Evolutionary conservation across 2,888 invertebrate species (phyloP).

Genomic region (Dugesia japonica): DNA sequence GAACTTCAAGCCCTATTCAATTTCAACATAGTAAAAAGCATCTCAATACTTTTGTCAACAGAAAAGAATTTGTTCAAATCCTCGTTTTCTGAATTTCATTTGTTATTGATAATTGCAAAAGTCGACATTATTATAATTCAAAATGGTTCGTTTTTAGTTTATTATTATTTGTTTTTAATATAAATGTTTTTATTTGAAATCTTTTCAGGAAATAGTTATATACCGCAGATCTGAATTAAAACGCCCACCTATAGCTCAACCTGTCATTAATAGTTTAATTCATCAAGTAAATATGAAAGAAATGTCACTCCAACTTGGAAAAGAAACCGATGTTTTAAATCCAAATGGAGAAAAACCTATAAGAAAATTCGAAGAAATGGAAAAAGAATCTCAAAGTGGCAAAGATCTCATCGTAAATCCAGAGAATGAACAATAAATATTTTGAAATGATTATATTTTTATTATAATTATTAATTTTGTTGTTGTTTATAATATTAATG

Average conservation of each 20-base stretch:
- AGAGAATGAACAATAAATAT: not conserved
- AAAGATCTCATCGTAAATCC: not conserved
- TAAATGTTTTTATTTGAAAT: too few relatives aligned
- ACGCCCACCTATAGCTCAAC: constrained; percentile 2
- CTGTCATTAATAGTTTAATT: not conserved
- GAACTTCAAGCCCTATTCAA: too few relatives aligned
- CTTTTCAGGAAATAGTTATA: not conserved
- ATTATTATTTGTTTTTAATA: too few relatives aligned
- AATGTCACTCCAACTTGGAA: not conserved
- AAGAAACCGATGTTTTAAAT: not conserved
- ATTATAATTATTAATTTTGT: not conserved
- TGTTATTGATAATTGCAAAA: too few relatives aligned
- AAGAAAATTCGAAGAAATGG: not conserved
- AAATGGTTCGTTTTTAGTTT: too few relatives aligned
- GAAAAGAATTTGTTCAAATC: too few relatives aligned
- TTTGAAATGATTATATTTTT: not conserved
- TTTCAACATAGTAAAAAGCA: too few relatives aligned
- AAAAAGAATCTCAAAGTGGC: not conserved
- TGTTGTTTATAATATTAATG: not conserved
- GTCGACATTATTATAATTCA: too few relatives aligned
- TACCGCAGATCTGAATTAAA: constrained; percentile 1
- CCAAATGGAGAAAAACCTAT: not conserved
- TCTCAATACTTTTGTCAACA: too few relatives aligned
- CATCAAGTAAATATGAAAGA: not conserved
- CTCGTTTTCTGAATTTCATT: too few relatives aligned